These are phyloP conservation scores for Pseudobourletiella spinata DNA, from an alignment of 1,140 invertebrate species.

Conservation along the genomic window DNA sequence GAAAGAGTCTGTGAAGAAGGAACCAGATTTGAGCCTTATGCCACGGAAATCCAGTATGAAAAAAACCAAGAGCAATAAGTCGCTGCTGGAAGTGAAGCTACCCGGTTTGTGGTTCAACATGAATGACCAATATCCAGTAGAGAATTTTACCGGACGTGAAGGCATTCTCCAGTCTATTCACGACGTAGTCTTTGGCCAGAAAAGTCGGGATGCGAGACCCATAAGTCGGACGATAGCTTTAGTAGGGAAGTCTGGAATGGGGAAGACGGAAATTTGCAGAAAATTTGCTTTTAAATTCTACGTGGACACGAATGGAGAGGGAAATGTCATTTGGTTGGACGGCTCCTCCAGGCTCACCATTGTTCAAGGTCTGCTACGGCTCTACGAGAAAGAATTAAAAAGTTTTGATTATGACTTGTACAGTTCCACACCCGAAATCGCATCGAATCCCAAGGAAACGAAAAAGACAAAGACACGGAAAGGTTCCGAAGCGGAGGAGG, in stretches of 20 bases:
- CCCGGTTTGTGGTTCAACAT: neutral
- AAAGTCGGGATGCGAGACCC: neutral
- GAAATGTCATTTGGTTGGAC: slow-evolving; percentile 1
- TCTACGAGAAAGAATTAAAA: neutral
- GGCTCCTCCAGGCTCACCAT: neutral
- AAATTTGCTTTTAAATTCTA: neutral
- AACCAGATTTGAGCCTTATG: neutral
- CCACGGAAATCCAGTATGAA: neutral
- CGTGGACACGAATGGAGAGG: neutral
- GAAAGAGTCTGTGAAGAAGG: too few relatives aligned
- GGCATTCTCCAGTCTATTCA: neutral
- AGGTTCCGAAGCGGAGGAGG: neutral
- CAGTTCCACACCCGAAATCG: neutral
- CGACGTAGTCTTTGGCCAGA: neutral
- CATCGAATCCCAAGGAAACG: neutral
- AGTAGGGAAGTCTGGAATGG: neutral
- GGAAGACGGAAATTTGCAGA: neutral
- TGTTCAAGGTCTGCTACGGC: neutral
- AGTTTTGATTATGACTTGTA: neutral
- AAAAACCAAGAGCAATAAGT: neutral
- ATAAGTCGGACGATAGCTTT: neutral
- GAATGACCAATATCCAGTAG: neutral
- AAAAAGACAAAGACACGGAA: neutral
- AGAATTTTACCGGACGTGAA: neutral
- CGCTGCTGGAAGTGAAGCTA: neutral